Percentiles rank a stretch among this genome's conserved stretches.
phyloP scores from a whole-genome alignment of 2,797 vertebrate genomes.

The Notoglanidium macrostoma region DNA sequence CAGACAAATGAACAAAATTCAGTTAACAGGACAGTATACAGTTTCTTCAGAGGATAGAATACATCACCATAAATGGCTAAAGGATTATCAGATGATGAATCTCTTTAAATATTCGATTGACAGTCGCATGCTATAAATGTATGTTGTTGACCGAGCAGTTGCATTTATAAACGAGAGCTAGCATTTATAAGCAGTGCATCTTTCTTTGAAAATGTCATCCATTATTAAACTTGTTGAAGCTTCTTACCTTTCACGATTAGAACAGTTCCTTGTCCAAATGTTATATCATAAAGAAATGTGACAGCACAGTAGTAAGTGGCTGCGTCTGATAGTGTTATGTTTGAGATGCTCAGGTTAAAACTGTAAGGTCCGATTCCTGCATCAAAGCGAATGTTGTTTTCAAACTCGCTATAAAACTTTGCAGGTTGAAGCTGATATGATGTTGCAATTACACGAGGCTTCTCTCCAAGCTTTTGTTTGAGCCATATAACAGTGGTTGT shows the following conservation, averaged over 20 bases:
- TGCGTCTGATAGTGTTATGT: conserved; percentile 10
- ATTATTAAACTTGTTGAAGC: not conserved
- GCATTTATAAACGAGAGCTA: not conserved
- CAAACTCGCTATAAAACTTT: conserved; percentile 19
- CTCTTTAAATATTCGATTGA: not conserved
- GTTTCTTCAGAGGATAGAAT: not conserved
- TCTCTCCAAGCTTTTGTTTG: conserved; percentile 36
- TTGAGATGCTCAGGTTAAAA: conserved; percentile 40
- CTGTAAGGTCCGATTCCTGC: not conserved
- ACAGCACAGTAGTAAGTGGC: conserved; percentile 38
- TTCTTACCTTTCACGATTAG: conserved; percentile 34
- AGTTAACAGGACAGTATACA: not conserved
- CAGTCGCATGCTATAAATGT: not conserved
- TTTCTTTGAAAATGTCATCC: not conserved
- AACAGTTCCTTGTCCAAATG: conserved; percentile 35
- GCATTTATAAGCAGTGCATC: not conserved
- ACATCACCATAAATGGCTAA: not conserved
- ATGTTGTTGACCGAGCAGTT: not conserved
- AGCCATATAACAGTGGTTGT: conserved; percentile 34
- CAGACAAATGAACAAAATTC: not conserved
- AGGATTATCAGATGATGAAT: not conserved
- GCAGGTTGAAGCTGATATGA: conserved; percentile 34
- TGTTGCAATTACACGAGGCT: conserved; percentile 27
- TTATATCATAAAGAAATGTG: conserved; percentile 37
- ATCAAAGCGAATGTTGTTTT: conserved; percentile 4